Percentiles rank a stretch among this genome's conserved stretches.
phyloP scores from a whole-genome alignment of 2,888 invertebrate genomes.

The Mylabris sibirica region DNA sequence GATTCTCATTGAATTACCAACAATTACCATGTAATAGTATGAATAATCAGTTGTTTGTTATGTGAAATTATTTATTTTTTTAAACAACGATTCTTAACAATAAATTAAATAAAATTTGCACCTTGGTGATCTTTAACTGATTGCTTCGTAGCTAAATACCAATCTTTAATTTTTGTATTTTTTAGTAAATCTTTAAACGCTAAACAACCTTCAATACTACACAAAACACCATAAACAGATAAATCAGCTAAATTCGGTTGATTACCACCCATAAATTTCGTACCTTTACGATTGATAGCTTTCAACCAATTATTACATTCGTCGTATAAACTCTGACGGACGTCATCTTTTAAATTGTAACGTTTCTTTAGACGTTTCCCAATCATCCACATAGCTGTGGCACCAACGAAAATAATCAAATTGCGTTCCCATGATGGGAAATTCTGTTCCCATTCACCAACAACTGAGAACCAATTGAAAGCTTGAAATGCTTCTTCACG shows the following conservation, averaged over 20 bases:
- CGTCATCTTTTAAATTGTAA: conserved; percentile 88
- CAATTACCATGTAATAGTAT: conserved; percentile 68
- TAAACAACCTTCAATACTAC: conserved; percentile 91
- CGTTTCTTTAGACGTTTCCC: conserved; percentile 87
- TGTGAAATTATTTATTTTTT: background rate
- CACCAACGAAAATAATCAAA: conserved; percentile 91
- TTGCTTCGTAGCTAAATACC: conserved; percentile 81
- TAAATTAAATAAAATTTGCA: conserved; percentile 51
- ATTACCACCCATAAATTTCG: conserved; percentile 84
- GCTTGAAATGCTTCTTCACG: conserved; percentile 85
- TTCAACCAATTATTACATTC: conserved; percentile 83
- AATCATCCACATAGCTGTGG: conserved; percentile 92
- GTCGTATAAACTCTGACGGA: conserved; percentile 87
- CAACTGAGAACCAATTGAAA: conserved; percentile 92
- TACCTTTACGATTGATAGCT: conserved; percentile 73
- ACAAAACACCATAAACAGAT: conserved; percentile 87
- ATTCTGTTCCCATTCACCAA: conserved; percentile 89
- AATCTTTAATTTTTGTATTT: conserved; percentile 76
- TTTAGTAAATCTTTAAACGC: conserved; percentile 84
- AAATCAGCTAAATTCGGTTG: conserved; percentile 92
- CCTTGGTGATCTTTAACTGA: conserved; percentile 69
- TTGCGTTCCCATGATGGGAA: conserved; percentile 87
- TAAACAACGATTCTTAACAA: background rate
- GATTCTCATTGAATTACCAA: conserved; percentile 75
- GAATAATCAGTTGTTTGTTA: conserved; percentile 2